These are phyloP conservation scores for Periparus ater DNA, from an alignment of 2,797 vertebrate species.

Conservation along the genomic window DNA sequence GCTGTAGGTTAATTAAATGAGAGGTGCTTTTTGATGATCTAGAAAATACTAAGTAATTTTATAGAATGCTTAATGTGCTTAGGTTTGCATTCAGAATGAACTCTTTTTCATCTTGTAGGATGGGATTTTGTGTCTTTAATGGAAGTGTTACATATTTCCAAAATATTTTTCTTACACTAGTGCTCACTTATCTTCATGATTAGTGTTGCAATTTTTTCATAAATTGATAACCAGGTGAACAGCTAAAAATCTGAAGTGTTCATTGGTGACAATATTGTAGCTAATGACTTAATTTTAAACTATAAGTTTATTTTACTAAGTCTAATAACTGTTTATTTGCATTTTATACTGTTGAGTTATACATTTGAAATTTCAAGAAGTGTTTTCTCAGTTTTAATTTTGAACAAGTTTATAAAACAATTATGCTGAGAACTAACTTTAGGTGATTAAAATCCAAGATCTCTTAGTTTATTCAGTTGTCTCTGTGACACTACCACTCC, in stretches of 20 bases:
- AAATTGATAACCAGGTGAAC: constrained; percentile 83
- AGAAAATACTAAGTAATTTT: background rate
- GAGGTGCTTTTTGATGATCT: background rate
- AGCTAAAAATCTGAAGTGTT: constrained; percentile 83
- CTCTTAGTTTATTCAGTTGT: background rate
- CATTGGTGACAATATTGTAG: constrained; percentile 23
- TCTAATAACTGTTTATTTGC: background rate
- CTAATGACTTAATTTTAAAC: background rate
- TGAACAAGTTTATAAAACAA: background rate
- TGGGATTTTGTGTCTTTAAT: background rate
- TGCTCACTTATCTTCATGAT: background rate
- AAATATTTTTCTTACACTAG: background rate
- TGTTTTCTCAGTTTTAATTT: background rate
- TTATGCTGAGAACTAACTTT: background rate
- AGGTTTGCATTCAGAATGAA: background rate
- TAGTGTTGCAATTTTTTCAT: constrained; percentile 78
- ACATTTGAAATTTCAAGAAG: background rate
- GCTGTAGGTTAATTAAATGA: background rate
- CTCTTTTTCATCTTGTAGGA: background rate
- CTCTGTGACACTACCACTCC: background rate
- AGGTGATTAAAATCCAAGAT: background rate
- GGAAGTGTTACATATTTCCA: background rate
- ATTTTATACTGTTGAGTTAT: background rate
- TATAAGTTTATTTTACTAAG: background rate
- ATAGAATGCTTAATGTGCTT: background rate